Evolutionary conservation across 2,888 invertebrate genomes (phyloP), one percentile per base, ranked within the genome.

Genomic region (Amphipoea oculea): DNA sequence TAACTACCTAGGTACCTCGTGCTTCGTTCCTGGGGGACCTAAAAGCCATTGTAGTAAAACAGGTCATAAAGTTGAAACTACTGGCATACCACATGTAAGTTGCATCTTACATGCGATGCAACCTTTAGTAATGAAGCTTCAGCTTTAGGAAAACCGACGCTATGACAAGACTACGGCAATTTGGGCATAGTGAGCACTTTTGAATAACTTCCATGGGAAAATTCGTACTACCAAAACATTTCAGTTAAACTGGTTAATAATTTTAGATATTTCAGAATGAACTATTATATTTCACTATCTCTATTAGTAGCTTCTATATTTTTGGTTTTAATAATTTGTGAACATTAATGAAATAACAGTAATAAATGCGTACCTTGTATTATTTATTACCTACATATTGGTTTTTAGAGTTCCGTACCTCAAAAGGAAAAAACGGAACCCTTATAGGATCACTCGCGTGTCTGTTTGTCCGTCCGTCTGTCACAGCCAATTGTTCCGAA

Each of bases 21-120:
- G 42, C 73, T 75, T 42, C 51, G 60, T 73, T 60, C 81, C 72
- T 71, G 36, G 48, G 67, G 73, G 86, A 78, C 70, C 77, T 86
- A 87, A 86, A 87, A 87, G 87, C 87, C 54, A 81, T 78, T 86
- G 87, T 73, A 86, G 76, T 88, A 87, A 86, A 81, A 82, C 77
- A 74, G 74, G 81, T 78, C 77, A 81, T 86, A 87, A 86, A 86
- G 40, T 48, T 68, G 63, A 72, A 83, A 81, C 77, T 79, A 36
- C 81, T 81, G 72, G 76, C 67, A 67, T 79, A 73, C 75, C 82
- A 42, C 85, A 88, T 87, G 82, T 88, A 84, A 76, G 79, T 76
- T 79, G 86, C 88, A 82, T 76, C 82, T 85, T 85, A 82, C 76
- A 85, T 84, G 85, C 68, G 78, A 71, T 87, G 77, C 74, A 78